Evolutionary conservation across 2,888 invertebrate genomes (phyloP).

Genomic region (Coenonympha glycerion): DNA sequence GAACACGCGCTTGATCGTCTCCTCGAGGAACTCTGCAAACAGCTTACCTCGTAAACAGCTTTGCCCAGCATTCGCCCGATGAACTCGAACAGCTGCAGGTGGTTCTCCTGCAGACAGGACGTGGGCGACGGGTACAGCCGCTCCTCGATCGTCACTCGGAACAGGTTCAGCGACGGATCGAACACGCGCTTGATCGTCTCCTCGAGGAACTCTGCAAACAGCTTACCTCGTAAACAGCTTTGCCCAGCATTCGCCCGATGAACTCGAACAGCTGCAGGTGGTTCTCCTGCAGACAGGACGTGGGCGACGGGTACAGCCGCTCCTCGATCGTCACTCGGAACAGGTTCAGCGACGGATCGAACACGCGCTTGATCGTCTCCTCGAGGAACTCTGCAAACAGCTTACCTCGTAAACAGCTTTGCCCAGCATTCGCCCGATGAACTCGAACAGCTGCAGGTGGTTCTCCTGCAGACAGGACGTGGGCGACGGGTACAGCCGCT

Average conservation of each 20-base stretch:
- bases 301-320: conserved; percentile 96
- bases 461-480: conserved; percentile 97
- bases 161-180: conserved; percentile 96
- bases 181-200: conserved; percentile 98
- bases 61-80: conserved; percentile 98
- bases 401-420: conserved; percentile 99
- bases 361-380: conserved; percentile 96
- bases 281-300: conserved; percentile 96
- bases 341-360: conserved; percentile 96
- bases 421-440: conserved; percentile 97
- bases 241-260: conserved; percentile 97
- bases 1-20: conserved; percentile 97
- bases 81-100: conserved; percentile 95
- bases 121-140: conserved; percentile 97
- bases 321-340: conserved; percentile 97
- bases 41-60: conserved; percentile 99
- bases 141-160: conserved; percentile 95
- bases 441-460: conserved; percentile 95
- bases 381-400: conserved; percentile 96
- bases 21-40: conserved; percentile 96
- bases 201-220: too few species aligned
- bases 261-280: conserved; percentile 97
- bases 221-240: conserved; percentile 97
- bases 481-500: conserved; percentile 97
- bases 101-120: conserved; percentile 96